Conservation (phyloP, 1,140 invertebrate species). For the Lucilia cuprina region DNA sequence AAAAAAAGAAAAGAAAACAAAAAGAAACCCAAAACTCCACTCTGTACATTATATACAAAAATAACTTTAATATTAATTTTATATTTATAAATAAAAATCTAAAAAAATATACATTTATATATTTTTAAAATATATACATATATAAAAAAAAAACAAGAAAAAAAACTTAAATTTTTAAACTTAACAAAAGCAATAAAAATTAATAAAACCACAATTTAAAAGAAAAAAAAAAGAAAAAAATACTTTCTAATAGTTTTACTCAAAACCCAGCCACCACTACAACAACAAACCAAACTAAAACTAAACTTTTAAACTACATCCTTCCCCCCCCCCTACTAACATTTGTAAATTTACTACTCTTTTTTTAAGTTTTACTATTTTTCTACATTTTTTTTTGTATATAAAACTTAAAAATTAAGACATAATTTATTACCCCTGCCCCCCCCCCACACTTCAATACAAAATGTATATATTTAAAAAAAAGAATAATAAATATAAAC, state of each 20-base stretch:
- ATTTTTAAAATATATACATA: constrained; percentile 7
- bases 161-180: not conserved
- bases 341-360: no score
- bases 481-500: no score
- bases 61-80: not conserved
- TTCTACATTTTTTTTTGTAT: no score
- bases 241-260: not conserved
- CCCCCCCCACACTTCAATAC: no score
- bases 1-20: not conserved
- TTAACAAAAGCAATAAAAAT: constrained; percentile 12
- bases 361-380: no score
- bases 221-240: not conserved
- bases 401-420: no score
- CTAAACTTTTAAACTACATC: no score
- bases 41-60: constrained; percentile 1
- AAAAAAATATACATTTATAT: not conserved
- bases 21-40: not conserved
- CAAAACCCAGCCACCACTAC: no score
- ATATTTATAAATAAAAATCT: not conserved
- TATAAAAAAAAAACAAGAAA: constrained; percentile 20
- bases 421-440: no score
- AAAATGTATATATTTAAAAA: no score
- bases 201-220: constrained; percentile 2
- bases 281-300: no score
- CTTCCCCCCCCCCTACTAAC: no score